A percentile compares a stretch with the other conserved stretches of the same genome.
Conservation (phyloP, 2,113 vertebrate species). For the Xenopus laevis region DNA sequence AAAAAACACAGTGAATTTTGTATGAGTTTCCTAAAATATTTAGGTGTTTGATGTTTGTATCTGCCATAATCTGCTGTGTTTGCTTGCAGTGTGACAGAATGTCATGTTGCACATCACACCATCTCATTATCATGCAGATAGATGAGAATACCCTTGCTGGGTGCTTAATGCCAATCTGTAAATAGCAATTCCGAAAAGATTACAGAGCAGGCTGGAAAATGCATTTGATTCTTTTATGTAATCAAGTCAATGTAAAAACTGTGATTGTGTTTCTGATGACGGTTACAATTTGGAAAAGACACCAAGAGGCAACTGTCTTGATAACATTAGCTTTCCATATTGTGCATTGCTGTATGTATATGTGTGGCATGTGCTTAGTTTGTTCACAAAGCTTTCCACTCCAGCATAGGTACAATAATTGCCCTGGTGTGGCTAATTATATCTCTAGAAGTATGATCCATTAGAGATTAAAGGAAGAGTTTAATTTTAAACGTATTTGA, state of each 20-base stretch:
- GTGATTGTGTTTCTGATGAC: conserved; percentile 4
- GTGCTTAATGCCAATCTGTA: conserved; percentile 18
- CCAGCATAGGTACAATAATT: too few species aligned
- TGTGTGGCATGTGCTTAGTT: too few species aligned
- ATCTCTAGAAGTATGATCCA: too few species aligned
- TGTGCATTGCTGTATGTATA: too few species aligned
- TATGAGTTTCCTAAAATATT: neutral
- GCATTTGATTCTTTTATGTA: neutral
- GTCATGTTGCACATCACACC: conserved; percentile 12
- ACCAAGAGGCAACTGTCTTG: too few species aligned
- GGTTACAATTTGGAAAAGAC: neutral
- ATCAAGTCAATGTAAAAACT: conserved; percentile 19
- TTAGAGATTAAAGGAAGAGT: too few species aligned
- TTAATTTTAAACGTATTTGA: too few species aligned
- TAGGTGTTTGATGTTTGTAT: neutral
- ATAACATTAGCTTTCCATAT: too few species aligned
- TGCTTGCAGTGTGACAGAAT: conserved; percentile 12
- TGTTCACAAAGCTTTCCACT: too few species aligned
- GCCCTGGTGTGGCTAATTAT: too few species aligned
- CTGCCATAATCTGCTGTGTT: conserved; percentile 7
- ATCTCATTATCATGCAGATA: conserved; percentile 33
- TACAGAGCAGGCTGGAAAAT: conserved; percentile 13
- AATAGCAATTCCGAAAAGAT: conserved; percentile 15
- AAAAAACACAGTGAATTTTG: neutral
- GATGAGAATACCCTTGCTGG: conserved; percentile 39